phyloP scores from a whole-genome alignment of 2,797 vertebrate genomes.

The Pseudochirops corinnae region DNA sequence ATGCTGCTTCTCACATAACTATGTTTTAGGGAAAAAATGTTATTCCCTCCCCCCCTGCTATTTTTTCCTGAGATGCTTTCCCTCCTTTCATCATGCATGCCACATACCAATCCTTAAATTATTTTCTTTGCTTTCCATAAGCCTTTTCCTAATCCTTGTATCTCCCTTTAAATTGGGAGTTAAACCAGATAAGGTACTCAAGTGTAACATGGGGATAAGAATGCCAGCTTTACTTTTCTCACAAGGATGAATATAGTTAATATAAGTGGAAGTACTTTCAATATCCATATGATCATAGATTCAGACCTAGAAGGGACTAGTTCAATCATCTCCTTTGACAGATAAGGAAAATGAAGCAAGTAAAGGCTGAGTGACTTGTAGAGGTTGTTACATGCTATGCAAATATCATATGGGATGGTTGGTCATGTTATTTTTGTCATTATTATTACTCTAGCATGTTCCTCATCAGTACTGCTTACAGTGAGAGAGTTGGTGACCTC shows the following conservation, averaged over 20 bases:
- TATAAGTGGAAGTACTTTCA: neutral
- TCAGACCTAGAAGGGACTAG: neutral
- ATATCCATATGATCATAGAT: neutral
- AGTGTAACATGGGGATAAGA: neutral
- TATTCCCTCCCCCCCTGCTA: neutral
- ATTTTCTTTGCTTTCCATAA: neutral
- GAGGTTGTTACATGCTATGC: too few relatives aligned
- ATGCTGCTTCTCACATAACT: neutral
- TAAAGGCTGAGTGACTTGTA: too few relatives aligned
- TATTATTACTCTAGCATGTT: too few relatives aligned
- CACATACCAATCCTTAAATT: neutral
- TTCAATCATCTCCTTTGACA: neutral
- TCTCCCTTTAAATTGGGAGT: neutral
- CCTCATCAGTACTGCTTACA: too few relatives aligned
- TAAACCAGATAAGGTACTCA: neutral
- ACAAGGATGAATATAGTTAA: neutral
- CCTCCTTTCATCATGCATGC: too few relatives aligned
- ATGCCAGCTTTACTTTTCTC: neutral
- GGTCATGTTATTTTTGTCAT: too few relatives aligned
- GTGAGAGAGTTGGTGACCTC: too few relatives aligned
- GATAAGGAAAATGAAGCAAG: neutral
- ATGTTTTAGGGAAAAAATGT: neutral
- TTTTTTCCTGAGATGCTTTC: too few relatives aligned
- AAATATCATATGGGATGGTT: too few relatives aligned
- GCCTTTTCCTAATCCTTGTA: neutral